These are phyloP conservation scores for Plestiodon gilberti DNA, from an alignment of 2,113 vertebrate species.

Conservation along the genomic window DNA sequence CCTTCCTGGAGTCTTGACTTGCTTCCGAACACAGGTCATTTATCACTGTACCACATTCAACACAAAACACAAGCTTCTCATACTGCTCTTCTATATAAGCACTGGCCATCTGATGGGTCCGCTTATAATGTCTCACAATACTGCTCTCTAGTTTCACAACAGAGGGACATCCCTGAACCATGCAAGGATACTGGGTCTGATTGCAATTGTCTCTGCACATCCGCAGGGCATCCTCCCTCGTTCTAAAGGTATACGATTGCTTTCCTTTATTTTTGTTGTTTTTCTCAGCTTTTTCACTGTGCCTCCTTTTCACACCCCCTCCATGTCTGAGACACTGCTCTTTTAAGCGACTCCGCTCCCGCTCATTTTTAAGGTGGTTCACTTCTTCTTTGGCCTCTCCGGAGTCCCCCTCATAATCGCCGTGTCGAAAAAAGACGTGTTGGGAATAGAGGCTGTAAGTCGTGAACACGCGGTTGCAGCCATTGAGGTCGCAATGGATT, in stretches of 20 bases:
- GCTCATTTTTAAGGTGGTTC: slow-evolving; percentile 62
- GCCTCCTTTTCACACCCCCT: slow-evolving; percentile 70
- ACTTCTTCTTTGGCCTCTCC: slow-evolving; percentile 72
- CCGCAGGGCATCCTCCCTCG: slow-evolving; percentile 89
- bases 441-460: slow-evolving; percentile 86
- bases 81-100: slow-evolving; percentile 74
- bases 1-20: slow-evolving; percentile 58
- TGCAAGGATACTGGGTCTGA: slow-evolving; percentile 89
- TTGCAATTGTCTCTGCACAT: slow-evolving; percentile 91
- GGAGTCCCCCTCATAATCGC: slow-evolving; percentile 82
- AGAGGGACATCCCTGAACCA: slow-evolving; percentile 91
- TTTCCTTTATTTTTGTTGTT: slow-evolving; percentile 72
- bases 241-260: slow-evolving; percentile 76
- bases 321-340: slow-evolving; percentile 51
- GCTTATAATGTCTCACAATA: slow-evolving; percentile 89
- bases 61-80: slow-evolving; percentile 81
- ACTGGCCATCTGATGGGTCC: slow-evolving; percentile 82
- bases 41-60: slow-evolving; percentile 76
- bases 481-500: slow-evolving; percentile 87
- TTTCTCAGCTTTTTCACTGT: slow-evolving; percentile 69
- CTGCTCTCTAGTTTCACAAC: slow-evolving; percentile 88
- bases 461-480: slow-evolving; percentile 86
- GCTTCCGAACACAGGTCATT: slow-evolving; percentile 63
- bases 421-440: slow-evolving; percentile 87
- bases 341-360: slow-evolving; percentile 47